A percentile compares a stretch with the other conserved stretches of the same genome.
Conservation (phyloP, 2,797 vertebrate genomes). For the Streptopelia turtur region DNA sequence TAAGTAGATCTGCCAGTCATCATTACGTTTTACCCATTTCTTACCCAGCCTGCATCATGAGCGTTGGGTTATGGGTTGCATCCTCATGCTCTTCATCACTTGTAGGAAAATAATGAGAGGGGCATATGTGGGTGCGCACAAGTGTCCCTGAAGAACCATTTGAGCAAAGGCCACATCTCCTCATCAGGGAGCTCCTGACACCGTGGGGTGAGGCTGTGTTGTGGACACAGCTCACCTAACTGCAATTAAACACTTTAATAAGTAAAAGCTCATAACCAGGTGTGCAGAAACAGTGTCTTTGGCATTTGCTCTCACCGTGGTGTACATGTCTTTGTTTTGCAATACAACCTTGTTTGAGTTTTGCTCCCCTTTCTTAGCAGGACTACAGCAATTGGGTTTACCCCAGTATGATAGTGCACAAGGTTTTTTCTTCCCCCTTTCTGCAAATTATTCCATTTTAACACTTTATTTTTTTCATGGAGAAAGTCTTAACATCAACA, state of each 20-base stretch:
- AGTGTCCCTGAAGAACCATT: background rate
- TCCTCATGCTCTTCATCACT: background rate
- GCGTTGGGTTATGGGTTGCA: background rate
- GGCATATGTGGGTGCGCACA: background rate
- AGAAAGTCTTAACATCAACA: background rate
- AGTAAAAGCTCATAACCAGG: background rate
- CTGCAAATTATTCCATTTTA: slow-evolving; percentile 2
- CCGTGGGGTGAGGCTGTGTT: rapidly evolving
- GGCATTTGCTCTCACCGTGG: background rate
- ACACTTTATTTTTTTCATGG: background rate
- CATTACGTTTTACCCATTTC: background rate
- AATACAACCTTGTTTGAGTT: background rate
- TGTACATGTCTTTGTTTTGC: background rate
- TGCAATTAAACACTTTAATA: background rate
- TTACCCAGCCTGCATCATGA: background rate
- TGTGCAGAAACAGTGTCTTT: background rate
- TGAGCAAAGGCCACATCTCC: background rate
- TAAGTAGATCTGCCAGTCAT: background rate
- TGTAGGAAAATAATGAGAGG: background rate
- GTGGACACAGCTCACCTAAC: background rate
- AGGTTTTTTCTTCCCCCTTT: background rate
- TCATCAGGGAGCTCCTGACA: background rate
- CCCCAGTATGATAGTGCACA: background rate
- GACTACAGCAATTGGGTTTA: background rate
- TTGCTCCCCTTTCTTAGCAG: background rate